Evolutionary conservation across 2,888 invertebrate species (phyloP), one percentile per base, ranked within the genome.

Genomic region (Callinectes sapidus): DNA sequence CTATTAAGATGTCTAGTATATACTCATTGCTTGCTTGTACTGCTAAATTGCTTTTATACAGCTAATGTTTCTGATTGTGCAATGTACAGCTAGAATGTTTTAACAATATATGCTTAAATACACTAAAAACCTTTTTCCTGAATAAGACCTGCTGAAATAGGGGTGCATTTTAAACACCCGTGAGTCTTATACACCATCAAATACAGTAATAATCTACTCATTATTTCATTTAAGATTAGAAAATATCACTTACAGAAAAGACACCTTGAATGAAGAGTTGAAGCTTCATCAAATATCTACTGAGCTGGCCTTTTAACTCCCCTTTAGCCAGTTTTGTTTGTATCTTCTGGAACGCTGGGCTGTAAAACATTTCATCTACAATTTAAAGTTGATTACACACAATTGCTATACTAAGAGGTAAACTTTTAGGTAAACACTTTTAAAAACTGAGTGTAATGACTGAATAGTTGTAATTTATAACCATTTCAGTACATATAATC

Each of bases 251-350:
- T 61, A 92, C 92, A 42, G 90, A 90, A 35, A 90, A 14, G n/a
- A 90, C 23, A 3, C 87, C 86, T 16, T 77, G 39, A 3, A 89
- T 39, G n/a, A 92, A 48, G 42, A 16, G n/a, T 39, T 35, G 87
- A 5, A 93, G 54, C 23, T 90, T 66, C 32, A 86, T 18, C 1
- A 93, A 3, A 23, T 85, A 6, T 14, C 35, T 28, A 16, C 55
- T 35, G 16, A 93, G n/a, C 13, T 55, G 61, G n/a, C 89, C 89
- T 28, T 90, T 89, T 48, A 87, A 55, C 16, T 54, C 92, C 1
- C 93, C 92, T 23, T 89, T 85, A 23, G 90, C 90, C 90, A 93
- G 28, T 32, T 28, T 87, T 32, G 85, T 28, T 48, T 93, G 85
- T 28, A 93, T 23, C n/a, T 90, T 23, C 85, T 81, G 71, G 54